These are phyloP conservation scores for Drepana falcataria DNA, from an alignment of 2,888 invertebrate genomes.

Conservation along the genomic window DNA sequence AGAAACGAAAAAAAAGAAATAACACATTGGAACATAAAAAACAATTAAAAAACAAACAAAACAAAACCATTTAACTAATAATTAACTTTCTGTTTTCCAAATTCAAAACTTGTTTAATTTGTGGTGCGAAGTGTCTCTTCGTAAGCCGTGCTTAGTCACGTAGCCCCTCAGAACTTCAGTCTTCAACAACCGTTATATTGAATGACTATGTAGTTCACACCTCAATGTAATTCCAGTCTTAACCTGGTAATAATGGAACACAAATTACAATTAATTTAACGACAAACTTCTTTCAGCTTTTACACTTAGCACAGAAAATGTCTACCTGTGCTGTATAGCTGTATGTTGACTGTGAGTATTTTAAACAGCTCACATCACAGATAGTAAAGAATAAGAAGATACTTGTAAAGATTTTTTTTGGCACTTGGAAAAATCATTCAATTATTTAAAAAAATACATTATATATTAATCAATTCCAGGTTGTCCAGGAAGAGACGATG, in stretches of 20 bases:
- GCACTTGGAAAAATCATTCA: too few species aligned
- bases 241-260: background rate
- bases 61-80: slow-evolving; percentile 57
- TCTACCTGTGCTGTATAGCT: too few species aligned
- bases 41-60: slow-evolving; percentile 26
- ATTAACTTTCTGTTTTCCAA: slow-evolving; percentile 52
- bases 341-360: too few species aligned
- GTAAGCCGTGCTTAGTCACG: slow-evolving; percentile 68
- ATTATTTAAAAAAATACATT: too few species aligned
- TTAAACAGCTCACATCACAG: too few species aligned
- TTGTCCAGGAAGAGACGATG: too few species aligned
- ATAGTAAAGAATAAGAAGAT: too few species aligned
- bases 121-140: slow-evolving; percentile 49
- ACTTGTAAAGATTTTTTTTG: too few species aligned
- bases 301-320: too few species aligned
- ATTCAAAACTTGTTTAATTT: slow-evolving; percentile 73
- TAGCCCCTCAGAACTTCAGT: slow-evolving; percentile 59
- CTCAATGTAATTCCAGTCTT: background rate
- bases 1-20: too few species aligned
- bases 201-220: background rate
- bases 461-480: too few species aligned
- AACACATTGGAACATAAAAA: background rate
- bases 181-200: slow-evolving; percentile 27
- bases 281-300: too few species aligned
- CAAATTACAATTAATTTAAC: background rate